Conservation (phyloP, 2,888 invertebrate species). For the Luffia ferchaultella region DNA sequence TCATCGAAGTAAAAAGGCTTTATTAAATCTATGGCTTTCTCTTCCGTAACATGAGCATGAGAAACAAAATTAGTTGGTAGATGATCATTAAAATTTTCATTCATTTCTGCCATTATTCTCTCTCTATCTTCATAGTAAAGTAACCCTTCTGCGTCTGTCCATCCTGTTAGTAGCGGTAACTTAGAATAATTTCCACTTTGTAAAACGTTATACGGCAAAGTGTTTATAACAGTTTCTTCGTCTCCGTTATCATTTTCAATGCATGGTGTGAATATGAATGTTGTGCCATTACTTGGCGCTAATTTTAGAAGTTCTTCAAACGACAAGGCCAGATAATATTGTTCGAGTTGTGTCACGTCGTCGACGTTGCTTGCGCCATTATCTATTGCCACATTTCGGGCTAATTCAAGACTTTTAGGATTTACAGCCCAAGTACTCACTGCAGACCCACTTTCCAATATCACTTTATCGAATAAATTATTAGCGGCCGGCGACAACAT, state of each 20-base stretch:
- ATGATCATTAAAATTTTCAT: not conserved
- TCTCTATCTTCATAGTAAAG: not conserved
- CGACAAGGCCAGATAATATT: not conserved
- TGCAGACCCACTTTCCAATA: constrained; percentile 4
- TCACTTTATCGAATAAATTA: constrained; percentile 2
- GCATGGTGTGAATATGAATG: not conserved
- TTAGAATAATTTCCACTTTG: constrained; percentile 2
- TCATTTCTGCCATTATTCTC: not conserved
- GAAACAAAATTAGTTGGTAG: constrained; percentile 2
- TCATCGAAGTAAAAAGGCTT: constrained; percentile 2
- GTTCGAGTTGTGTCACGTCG: not conserved
- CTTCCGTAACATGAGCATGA: not conserved
- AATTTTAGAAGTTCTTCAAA: not conserved
- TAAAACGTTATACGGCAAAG: constrained; percentile 1
- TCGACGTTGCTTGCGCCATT: not conserved
- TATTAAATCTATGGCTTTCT: not conserved
- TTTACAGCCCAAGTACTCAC: not conserved
- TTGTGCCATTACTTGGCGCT: not conserved
- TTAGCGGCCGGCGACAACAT: not conserved
- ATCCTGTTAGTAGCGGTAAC: constrained; percentile 3
- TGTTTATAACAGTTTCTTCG: not conserved
- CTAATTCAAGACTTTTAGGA: not conserved
- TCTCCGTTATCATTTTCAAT: not conserved
- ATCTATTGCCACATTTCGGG: not conserved
- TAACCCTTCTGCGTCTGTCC: constrained; percentile 2